These are phyloP conservation scores for Xestoiulus laeticollis DNA, from an alignment of 2,888 invertebrate genomes.

Conservation along the genomic window DNA sequence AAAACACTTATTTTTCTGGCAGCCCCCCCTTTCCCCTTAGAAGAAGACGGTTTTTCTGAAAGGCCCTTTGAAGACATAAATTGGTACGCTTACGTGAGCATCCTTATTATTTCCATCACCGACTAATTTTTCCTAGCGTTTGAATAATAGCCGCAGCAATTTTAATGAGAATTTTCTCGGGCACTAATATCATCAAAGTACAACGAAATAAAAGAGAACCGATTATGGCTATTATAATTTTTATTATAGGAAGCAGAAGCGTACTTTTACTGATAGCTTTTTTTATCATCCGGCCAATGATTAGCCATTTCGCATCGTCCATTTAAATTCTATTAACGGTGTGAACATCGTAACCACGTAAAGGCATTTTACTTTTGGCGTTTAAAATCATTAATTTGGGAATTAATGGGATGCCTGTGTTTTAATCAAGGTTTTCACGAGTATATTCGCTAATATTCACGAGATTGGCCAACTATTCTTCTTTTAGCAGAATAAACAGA, in stretches of 20 bases:
- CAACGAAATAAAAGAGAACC: slow-evolving; percentile 8
- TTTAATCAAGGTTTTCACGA: too few species aligned
- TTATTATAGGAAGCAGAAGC: background rate
- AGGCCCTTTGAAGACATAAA: too few species aligned
- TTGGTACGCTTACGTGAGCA: too few species aligned
- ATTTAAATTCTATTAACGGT: background rate
- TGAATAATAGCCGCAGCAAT: background rate
- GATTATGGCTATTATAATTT: background rate
- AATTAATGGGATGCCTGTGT: background rate
- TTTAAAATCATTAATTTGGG: background rate
- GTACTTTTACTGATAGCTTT: background rate
- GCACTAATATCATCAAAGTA: background rate
- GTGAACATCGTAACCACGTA: background rate
- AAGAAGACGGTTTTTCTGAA: too few species aligned
- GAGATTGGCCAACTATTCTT: too few species aligned
- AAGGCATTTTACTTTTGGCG: background rate
- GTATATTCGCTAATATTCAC: too few species aligned
- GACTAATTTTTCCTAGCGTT: background rate
- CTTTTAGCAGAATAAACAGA: too few species aligned
- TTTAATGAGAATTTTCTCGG: background rate
- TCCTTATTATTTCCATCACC: background rate
- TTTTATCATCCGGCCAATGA: background rate
- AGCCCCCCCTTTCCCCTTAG: too few species aligned
- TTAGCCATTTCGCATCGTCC: background rate
- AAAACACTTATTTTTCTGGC: too few species aligned